phyloP scores from a whole-genome alignment of 2,113 vertebrate genomes.

The Geococcyx californianus region DNA sequence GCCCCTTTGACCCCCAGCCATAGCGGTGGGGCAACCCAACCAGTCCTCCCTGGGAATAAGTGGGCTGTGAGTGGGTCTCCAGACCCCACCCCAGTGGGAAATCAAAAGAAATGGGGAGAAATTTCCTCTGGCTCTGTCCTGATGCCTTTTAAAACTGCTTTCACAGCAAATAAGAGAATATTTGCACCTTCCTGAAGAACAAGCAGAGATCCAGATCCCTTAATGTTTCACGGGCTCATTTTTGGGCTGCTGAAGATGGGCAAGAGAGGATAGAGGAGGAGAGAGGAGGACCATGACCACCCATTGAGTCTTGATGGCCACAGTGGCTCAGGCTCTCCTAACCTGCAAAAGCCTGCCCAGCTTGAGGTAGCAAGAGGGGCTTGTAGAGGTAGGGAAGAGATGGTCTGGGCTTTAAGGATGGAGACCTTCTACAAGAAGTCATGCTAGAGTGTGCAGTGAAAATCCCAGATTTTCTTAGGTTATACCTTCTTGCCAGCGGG shows the following conservation, averaged over 20 bases:
- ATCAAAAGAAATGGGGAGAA: background rate
- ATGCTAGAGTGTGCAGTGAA: background rate
- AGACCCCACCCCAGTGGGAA: background rate
- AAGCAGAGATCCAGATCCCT: background rate
- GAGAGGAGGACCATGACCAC: background rate
- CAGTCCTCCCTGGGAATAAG: background rate
- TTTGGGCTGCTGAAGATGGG: background rate
- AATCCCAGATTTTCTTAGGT: background rate
- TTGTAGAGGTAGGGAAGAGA: background rate
- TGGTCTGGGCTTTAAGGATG: background rate
- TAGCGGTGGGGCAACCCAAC: background rate
- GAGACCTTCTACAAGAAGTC: background rate
- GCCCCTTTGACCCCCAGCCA: background rate
- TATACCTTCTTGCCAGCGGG: background rate
- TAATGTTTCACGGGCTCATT: background rate
- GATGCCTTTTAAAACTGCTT: background rate
- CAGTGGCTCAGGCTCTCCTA: background rate
- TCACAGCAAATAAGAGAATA: background rate
- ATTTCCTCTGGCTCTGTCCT: no score
- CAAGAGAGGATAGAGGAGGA: background rate
- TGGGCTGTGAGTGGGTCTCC: background rate
- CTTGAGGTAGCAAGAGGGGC: fast-evolving
- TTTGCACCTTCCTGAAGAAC: background rate
- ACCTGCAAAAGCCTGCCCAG: background rate
- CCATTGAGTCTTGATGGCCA: background rate